Percentiles rank a stretch among this genome's conserved stretches.
Evolutionary conservation across 2,113 vertebrate genomes (phyloP).

Genomic region (Stomatorhinus ivindoensis): DNA sequence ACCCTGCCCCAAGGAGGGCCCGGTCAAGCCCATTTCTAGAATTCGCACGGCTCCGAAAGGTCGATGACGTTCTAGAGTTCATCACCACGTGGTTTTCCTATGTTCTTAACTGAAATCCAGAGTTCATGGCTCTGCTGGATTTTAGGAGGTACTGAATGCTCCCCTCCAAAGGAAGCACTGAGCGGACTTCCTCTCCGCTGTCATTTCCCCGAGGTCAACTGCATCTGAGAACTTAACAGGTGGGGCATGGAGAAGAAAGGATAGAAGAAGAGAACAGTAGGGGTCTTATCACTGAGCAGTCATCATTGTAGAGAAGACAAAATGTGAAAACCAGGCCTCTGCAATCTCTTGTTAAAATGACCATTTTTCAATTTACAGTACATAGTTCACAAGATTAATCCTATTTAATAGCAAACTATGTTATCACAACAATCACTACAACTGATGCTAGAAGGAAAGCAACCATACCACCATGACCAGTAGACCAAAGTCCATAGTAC

Average conservation of each 20-base stretch:
- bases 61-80: constrained; percentile 62
- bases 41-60: constrained; percentile 20
- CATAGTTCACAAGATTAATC: background rate
- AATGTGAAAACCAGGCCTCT: background rate
- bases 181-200: background rate
- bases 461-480: background rate
- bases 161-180: background rate
- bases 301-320: background rate
- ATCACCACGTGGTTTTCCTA: background rate
- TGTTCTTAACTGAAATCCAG: background rate
- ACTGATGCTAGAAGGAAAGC: background rate
- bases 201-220: background rate
- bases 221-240: background rate
- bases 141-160: background rate
- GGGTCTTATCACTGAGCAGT: constrained; percentile 20
- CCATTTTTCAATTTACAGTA: background rate
- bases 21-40: background rate
- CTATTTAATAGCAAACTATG: background rate
- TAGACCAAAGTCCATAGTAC: background rate
- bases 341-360: background rate
- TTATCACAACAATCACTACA: background rate
- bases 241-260: background rate
- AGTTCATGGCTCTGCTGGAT: background rate
- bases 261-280: constrained; percentile 26
- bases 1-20: constrained; percentile 2